Evolutionary conservation across 2,888 invertebrate species (phyloP), one percentile per base, ranked within the genome.

Genomic region (Tetanocera ferruginea): DNA sequence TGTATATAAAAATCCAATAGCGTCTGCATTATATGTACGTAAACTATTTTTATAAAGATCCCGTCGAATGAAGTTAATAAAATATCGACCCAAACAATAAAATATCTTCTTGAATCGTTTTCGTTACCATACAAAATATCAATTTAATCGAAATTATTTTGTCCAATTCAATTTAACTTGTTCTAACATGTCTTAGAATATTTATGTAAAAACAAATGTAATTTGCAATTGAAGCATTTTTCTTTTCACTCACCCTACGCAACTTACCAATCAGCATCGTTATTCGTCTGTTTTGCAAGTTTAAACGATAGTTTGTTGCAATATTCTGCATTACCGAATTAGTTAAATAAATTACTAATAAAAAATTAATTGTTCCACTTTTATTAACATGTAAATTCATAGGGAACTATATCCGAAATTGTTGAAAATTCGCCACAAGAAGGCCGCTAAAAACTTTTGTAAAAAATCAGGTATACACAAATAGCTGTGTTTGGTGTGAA

Each of bases 391-490:
- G 31, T 19, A 74, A 66, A 74, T 66, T 37, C 52, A 64, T 34
- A 52, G 23, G 52, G 43, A 72, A 72, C 60, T 19, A 4, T 28
- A 51, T 19, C 11, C 28, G n/a, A 74, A 66, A 51, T 64, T 64
- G 52, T 25, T 34, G 74, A 69, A 75, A 78, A 78, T 75, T 77
- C 70, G 70, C 79, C 80, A 77, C 77, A 80, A 82, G 79, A 81
- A 82, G 81, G 81, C 82, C 83, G 83, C 83, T 82, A 82, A 83
- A 80, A 82, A 73, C 67, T 76, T 60, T 75, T 74, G 77, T 60
- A 81, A 79, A 79, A 81, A 81, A 81, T 81, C 81, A 80, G 81
- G 83, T 83, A 83, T 81, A 82, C 81, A 82, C 77, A 83, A 80
- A 23, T 28, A 79, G 80, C 69, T 81, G 78, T 80, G 79, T 80